Conservation (phyloP, 1,140 invertebrate species). For the Belonocnema kinseyi region DNA sequence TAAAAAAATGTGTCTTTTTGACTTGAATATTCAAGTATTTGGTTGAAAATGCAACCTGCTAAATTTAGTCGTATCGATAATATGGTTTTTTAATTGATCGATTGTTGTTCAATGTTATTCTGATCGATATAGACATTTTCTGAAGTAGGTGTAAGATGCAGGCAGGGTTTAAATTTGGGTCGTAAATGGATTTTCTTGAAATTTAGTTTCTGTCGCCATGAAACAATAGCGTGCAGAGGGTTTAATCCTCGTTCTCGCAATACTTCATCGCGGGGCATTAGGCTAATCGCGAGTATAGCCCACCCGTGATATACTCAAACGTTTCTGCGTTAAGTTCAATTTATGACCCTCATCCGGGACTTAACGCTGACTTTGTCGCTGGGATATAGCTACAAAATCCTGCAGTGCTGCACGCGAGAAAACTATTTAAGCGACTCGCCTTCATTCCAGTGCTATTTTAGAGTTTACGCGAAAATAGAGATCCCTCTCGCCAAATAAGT, state of each 20-base stretch:
- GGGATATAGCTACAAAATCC: slow-evolving; percentile 24
- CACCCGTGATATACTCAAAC: slow-evolving; percentile 28
- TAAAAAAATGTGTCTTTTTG: no score
- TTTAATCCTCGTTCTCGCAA: slow-evolving; percentile 25
- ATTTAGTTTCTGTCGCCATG: not conserved
- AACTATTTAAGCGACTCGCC: slow-evolving; percentile 28
- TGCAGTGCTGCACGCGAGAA: slow-evolving; percentile 22
- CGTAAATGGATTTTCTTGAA: not conserved
- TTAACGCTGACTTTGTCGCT: slow-evolving; percentile 30
- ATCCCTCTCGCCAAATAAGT: slow-evolving; percentile 1
- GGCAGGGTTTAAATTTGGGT: not conserved
- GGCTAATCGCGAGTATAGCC: slow-evolving; percentile 20
- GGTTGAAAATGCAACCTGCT: no score
- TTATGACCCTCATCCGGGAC: slow-evolving; percentile 27
- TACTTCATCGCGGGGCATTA: slow-evolving; percentile 25
- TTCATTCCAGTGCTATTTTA: slow-evolving; percentile 23
- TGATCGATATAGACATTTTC: no score
- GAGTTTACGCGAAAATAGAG: slow-evolving; percentile 16
- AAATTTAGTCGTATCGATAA: no score
- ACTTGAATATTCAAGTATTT: no score
- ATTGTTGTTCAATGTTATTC: no score
- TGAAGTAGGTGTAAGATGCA: no score
- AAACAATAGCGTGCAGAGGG: slow-evolving; percentile 7
- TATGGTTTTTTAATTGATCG: no score
- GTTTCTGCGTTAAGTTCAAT: slow-evolving; percentile 29